Evolutionary conservation across 2,113 vertebrate genomes (phyloP).

Genomic region (Oreotrochilus melanogaster): DNA sequence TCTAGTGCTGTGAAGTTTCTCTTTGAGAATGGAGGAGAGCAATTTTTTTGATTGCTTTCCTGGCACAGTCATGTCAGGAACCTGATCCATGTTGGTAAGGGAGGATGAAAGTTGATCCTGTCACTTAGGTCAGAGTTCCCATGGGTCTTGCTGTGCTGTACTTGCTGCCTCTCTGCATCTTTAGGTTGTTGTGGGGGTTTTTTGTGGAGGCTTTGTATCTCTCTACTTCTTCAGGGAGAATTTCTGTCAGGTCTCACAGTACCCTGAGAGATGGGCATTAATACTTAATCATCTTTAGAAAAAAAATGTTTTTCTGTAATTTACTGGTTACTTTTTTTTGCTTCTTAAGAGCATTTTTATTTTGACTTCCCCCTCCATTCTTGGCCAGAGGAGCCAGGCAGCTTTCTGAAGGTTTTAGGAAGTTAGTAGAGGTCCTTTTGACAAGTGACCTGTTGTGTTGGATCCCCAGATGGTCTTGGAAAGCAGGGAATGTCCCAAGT

Average conservation of each 20-base stretch:
- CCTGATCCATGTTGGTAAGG: neutral
- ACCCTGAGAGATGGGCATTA: neutral
- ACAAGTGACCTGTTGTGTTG: neutral
- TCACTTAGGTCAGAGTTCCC: neutral
- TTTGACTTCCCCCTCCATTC: neutral
- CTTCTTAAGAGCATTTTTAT: neutral
- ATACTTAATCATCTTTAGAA: neutral
- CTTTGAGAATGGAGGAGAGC: neutral
- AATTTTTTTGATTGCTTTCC: neutral
- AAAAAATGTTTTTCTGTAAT: neutral
- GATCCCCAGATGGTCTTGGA: neutral
- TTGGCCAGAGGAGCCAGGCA: neutral
- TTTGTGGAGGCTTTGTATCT: neutral
- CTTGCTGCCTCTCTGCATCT: neutral
- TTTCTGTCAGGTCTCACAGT: neutral
- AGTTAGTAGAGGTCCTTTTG: neutral
- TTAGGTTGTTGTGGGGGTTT: neutral
- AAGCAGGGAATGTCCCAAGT: neutral
- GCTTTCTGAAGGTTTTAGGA: neutral
- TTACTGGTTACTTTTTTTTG: neutral
- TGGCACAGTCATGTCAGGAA: neutral
- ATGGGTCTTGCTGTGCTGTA: accelerated
- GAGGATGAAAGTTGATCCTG: neutral
- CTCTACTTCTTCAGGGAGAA: neutral
- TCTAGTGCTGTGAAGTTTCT: neutral